Evolutionary conservation across 2,888 invertebrate genomes (phyloP), one percentile per base, ranked within the genome.

Genomic region (Xestia c-nigrum): DNA sequence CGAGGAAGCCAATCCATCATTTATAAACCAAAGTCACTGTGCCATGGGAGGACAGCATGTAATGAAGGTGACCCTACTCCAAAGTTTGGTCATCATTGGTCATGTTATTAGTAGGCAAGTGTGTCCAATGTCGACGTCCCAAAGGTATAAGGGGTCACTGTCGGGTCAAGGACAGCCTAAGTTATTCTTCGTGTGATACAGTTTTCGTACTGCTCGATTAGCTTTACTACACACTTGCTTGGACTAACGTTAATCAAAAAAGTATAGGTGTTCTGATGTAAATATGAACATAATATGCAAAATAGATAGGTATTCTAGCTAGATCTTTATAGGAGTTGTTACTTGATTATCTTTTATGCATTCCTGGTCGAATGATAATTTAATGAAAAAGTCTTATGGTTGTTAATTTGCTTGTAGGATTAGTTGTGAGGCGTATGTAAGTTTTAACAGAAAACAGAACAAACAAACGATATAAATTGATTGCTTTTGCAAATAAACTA

Each of bases 51-150:
- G 55, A 82, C 40, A 19, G 40, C 14, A 10, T 24, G 38, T 78
- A 66, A 81, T 72, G 72, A 78, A 83, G 9, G 61, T 24, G 61
- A 77, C 83, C 78, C 78, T 78, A 50, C 61, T 69, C 59, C 19
- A 43, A 81, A 76, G 46, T 83, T 83, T 47, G 12, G 16, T 50
- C 57, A 59, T 63, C 47, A 70, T 71, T 68, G 52, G 71, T 38
- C 24, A 69, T 46, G 66, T 66, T 68, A 76, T 76, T 81, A 80
- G 43, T 24, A 61, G 21, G 70, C 16, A 61, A 52, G 65, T 69
- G 68, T 74, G 75, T 55, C 61, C 61, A 73, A 80, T 74, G n/a
- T 63, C 14, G 61, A 63, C 46, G 59, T 63, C 67, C 31, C 66
- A 12, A 72, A 63, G 80, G 61, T 47, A 64, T 79, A 46, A 24